Conservation (phyloP, 1,140 invertebrate genomes). For the Prorops nasuta region DNA sequence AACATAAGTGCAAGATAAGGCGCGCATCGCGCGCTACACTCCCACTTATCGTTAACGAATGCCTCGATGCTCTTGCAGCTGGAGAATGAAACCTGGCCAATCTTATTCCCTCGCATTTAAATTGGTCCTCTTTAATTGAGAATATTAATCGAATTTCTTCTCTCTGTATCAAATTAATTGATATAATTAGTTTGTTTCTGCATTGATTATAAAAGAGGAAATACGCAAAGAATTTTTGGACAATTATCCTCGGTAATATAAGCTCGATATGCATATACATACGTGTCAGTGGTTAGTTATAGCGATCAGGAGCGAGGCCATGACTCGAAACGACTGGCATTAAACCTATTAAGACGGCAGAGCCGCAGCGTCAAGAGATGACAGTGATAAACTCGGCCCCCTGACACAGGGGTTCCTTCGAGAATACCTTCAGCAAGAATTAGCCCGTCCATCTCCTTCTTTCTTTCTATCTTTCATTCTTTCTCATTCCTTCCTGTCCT, state of each 20-base stretch:
- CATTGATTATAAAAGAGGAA: too few species aligned
- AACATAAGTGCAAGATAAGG: constrained; percentile 28
- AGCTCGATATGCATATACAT: too few species aligned
- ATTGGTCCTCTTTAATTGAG: too few species aligned
- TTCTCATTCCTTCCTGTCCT: too few species aligned
- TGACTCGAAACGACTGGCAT: constrained; percentile 35
- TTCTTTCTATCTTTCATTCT: constrained; percentile 12
- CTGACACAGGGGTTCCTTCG: constrained; percentile 34
- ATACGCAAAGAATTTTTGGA: too few species aligned
- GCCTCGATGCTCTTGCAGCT: too few species aligned
- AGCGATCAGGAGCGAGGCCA: constrained; percentile 20
- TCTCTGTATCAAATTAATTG: too few species aligned
- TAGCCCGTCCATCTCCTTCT: constrained; percentile 31
- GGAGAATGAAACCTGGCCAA: too few species aligned
- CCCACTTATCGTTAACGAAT: constrained; percentile 16
- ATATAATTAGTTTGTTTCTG: too few species aligned
- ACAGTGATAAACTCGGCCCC: constrained; percentile 47
- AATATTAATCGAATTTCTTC: too few species aligned
- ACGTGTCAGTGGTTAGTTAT: constrained; percentile 15
- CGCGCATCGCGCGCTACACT: constrained; percentile 6
- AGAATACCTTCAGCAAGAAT: constrained; percentile 34
- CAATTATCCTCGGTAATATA: too few species aligned
- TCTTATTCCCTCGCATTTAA: too few species aligned
- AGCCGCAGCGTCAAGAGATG: constrained; percentile 40
- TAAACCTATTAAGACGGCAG: constrained; percentile 46